Conservation (phyloP, 2,113 vertebrate genomes). For the Rhagologus leucostigma region DNA sequence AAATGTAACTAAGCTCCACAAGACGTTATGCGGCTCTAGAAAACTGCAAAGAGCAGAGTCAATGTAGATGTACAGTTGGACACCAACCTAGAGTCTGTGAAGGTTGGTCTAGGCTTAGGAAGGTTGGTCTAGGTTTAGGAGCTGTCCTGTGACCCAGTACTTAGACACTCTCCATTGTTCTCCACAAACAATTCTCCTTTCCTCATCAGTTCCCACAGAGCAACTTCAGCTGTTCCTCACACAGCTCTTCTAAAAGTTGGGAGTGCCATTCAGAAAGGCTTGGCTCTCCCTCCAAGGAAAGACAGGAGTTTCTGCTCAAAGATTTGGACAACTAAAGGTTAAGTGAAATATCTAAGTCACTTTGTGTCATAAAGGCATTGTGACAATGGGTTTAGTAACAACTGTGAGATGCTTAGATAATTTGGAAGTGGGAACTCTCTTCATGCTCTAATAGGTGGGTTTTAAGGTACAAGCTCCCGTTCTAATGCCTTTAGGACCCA, state of each 20-base stretch:
- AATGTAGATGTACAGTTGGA: not conserved
- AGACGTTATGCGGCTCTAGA: not conserved
- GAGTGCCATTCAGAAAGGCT: not conserved
- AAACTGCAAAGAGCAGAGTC: not conserved
- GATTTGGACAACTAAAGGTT: not conserved
- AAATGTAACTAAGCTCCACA: not conserved
- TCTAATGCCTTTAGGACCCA: not conserved
- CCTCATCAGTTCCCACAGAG: not conserved
- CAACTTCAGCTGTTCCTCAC: not conserved
- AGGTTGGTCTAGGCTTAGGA: not conserved
- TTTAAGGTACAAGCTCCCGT: not conserved
- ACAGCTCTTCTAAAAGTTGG: not conserved
- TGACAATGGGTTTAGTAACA: not conserved
- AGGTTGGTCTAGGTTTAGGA: too few relatives aligned
- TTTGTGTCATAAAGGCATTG: not conserved
- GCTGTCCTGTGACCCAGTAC: not conserved
- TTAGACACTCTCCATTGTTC: not conserved
- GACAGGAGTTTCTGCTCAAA: not conserved
- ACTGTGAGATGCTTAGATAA: not conserved
- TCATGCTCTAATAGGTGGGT: not conserved
- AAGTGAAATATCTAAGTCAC: not conserved
- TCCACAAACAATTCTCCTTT: not conserved
- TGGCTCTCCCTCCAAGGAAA: not conserved
- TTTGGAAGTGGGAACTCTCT: not conserved
- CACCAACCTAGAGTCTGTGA: not conserved